phyloP scores from a whole-genome alignment of 2,113 vertebrate species.

The Rutilus rutilus region DNA sequence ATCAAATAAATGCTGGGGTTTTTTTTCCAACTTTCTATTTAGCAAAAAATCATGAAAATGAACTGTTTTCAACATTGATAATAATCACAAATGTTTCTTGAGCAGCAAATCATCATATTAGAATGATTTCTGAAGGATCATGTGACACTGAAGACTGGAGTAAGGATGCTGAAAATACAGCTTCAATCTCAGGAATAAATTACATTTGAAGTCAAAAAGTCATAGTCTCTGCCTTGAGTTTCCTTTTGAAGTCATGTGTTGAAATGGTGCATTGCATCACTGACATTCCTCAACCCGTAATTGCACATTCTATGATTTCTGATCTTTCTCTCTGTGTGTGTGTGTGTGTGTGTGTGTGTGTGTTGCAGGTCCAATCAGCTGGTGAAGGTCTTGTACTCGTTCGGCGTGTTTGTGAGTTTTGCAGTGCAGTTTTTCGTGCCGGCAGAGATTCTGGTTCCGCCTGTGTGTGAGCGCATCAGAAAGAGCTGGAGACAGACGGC shows the following conservation, averaged over 20 bases:
- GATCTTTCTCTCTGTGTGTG: not conserved
- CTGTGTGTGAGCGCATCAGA: slow-evolving; percentile 71
- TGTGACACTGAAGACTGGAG: no score
- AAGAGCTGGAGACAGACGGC: slow-evolving; percentile 76
- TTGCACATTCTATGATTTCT: not conserved
- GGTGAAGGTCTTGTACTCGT: slow-evolving; percentile 88
- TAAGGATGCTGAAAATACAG: no score
- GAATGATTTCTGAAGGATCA: no score
- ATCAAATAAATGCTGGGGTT: no score
- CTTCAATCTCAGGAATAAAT: no score
- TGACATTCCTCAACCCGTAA: not conserved
- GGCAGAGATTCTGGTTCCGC: slow-evolving; percentile 84
- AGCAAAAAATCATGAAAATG: no score
- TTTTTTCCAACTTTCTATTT: no score
- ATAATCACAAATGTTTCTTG: no score
- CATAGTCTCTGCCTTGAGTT: not conserved
- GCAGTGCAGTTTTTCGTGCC: slow-evolving; percentile 90
- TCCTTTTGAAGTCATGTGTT: slow-evolving; percentile 27
- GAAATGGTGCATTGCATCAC: slow-evolving; percentile 24
- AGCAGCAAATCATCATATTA: no score
- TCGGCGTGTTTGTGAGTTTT: slow-evolving; percentile 89
- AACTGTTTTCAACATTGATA: no score
- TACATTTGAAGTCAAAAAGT: not conserved
- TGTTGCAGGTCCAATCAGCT: slow-evolving; percentile 83
- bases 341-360: slow-evolving; percentile 38